phyloP scores from a whole-genome alignment of 2,113 vertebrate species.

The Bufo gargarizans region DNA sequence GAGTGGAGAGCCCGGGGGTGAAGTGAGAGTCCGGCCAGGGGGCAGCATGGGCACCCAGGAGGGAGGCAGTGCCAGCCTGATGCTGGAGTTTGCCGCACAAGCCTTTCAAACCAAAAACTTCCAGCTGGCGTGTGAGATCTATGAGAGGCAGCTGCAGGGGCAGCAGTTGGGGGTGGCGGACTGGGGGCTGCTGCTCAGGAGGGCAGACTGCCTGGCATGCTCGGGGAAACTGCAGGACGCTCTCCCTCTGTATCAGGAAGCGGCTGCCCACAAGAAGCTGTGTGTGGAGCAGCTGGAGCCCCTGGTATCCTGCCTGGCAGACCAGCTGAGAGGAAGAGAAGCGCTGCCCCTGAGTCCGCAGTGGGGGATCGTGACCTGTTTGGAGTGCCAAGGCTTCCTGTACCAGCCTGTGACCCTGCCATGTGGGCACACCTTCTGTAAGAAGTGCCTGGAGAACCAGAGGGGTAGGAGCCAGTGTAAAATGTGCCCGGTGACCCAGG shows the following conservation, averaged over 20 bases:
- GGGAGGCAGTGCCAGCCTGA: slow-evolving; percentile 29
- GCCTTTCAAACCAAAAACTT: slow-evolving; percentile 74
- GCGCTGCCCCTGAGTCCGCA: slow-evolving; percentile 53
- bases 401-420: slow-evolving; percentile 86
- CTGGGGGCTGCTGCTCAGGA: slow-evolving; percentile 55
- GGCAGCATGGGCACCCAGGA: slow-evolving; percentile 29
- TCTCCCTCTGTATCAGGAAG: slow-evolving; percentile 75
- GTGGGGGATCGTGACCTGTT: slow-evolving; percentile 76
- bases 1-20: slow-evolving; percentile 47
- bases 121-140: slow-evolving; percentile 77
- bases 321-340: slow-evolving; percentile 67
- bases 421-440: slow-evolving; percentile 90
- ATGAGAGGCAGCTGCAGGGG: slow-evolving; percentile 74
- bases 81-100: slow-evolving; percentile 69
- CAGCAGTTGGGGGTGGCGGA: slow-evolving; percentile 64
- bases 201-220: slow-evolving; percentile 77
- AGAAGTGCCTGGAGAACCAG: slow-evolving; percentile 81
- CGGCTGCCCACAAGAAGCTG: slow-evolving; percentile 76
- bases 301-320: slow-evolving; percentile 78
- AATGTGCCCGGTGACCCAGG: slow-evolving; percentile 67
- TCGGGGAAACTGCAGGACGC: slow-evolving; percentile 79
- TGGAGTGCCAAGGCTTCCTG: slow-evolving; percentile 81
- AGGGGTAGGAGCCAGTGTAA: slow-evolving; percentile 68
- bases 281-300: slow-evolving; percentile 75
- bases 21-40: neutral